Conservation (phyloP, 2,113 vertebrate genomes). For the Cairina moschata region DNA sequence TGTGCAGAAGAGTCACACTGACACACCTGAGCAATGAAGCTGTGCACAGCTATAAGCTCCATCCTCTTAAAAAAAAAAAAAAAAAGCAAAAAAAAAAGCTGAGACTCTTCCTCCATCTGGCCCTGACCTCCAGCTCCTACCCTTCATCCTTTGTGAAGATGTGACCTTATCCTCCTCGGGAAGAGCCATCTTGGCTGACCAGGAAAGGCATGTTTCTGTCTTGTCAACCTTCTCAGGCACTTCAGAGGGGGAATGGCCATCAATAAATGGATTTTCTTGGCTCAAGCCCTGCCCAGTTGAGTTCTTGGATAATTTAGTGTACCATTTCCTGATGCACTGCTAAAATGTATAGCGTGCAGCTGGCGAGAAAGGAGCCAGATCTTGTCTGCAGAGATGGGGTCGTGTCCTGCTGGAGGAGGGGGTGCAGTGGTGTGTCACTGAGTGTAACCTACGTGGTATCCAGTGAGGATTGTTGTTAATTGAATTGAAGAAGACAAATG, state of each 20-base stretch:
- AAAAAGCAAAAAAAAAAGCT: not conserved
- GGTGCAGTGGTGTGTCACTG: not conserved
- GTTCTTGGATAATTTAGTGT: constrained; percentile 42
- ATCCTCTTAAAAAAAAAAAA: not conserved
- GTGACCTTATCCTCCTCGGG: not conserved
- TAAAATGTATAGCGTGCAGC: not conserved
- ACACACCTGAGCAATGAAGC: not conserved
- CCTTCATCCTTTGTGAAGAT: not conserved
- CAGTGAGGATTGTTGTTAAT: constrained; percentile 58
- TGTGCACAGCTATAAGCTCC: not conserved
- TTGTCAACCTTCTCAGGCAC: constrained; percentile 5
- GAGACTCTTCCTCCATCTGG: not conserved
- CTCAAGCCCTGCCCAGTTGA: constrained; percentile 10
- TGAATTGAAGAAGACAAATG: constrained; percentile 74
- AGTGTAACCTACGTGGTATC: not conserved
- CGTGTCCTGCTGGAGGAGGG: constrained; percentile 36
- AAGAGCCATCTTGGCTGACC: not conserved
- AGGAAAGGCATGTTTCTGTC: not conserved
- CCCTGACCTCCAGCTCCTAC: not conserved
- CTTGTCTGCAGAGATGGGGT: constrained; percentile 16
- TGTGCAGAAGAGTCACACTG: not conserved
- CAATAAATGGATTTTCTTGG: constrained; percentile 43
- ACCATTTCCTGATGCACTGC: constrained; percentile 11
- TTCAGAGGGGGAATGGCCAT: not conserved
- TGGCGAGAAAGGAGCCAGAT: not conserved